Percentiles rank a stretch among this genome's conserved stretches.
phyloP scores from a whole-genome alignment of 2,888 invertebrate genomes.

The Aphidius colemani region DNA sequence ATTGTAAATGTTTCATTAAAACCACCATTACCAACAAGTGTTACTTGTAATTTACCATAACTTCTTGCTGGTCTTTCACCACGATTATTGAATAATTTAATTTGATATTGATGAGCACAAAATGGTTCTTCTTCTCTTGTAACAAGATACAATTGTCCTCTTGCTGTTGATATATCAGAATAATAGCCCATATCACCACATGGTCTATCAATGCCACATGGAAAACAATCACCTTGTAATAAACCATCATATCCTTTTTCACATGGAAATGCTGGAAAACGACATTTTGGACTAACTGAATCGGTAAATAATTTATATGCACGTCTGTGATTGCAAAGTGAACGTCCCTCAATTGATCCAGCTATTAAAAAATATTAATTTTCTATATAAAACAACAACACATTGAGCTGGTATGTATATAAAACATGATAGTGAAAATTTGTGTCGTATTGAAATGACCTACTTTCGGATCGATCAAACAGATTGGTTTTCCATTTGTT shows the following conservation, averaged over 20 bases:
- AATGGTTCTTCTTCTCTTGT: conserved; percentile 92
- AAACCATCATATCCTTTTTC: conserved; percentile 80
- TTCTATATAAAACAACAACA: neutral
- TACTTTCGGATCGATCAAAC: conserved; percentile 34
- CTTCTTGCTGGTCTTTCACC: conserved; percentile 70
- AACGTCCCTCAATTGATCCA: conserved; percentile 82
- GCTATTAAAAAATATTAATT: conserved; percentile 61
- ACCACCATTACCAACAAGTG: conserved; percentile 78
- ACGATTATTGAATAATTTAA: conserved; percentile 78
- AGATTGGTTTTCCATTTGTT: conserved; percentile 35
- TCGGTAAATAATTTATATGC: conserved; percentile 95
- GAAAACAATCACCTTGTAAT: conserved; percentile 77
- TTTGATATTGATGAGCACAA: conserved; percentile 89
- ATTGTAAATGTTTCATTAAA: conserved; percentile 88
- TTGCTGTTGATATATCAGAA: conserved; percentile 80
- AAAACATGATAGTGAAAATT: neutral
- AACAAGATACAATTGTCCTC: conserved; percentile 85
- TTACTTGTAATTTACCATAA: conserved; percentile 78
- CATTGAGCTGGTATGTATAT: neutral
- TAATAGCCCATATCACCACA: conserved; percentile 96
- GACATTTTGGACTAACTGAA: conserved; percentile 87
- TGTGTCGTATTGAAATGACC: neutral
- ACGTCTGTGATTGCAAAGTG: conserved; percentile 89
- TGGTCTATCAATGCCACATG: conserved; percentile 67
- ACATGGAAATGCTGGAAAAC: conserved; percentile 91